Evolutionary conservation across 2,888 invertebrate species (phyloP).

Genomic region (Amiota mariae): DNA sequence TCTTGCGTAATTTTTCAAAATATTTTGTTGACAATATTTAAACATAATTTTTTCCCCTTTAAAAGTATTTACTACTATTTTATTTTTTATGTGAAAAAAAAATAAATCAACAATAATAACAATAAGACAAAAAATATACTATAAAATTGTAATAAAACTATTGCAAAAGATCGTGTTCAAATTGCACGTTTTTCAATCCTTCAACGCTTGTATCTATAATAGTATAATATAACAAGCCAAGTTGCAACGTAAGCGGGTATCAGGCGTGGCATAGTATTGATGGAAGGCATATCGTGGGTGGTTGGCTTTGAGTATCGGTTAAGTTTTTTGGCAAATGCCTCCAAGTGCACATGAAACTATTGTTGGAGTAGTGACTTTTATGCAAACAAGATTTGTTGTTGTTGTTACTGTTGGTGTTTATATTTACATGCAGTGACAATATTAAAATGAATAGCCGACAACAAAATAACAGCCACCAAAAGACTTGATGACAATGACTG

Average conservation of each 20-base stretch:
- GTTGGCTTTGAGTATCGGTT: constrained; percentile 29
- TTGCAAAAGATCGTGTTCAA: constrained; percentile 57
- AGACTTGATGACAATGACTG: neutral
- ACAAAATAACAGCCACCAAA: constrained; percentile 37
- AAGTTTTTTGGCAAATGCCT: constrained; percentile 13
- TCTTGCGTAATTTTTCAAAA: constrained; percentile 48
- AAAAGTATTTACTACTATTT: too few species aligned
- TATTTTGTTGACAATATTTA: too few species aligned
- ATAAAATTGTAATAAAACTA: constrained; percentile 30
- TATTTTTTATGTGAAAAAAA: neutral
- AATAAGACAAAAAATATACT: neutral
- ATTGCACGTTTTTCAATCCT: constrained; percentile 39
- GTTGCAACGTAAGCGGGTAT: constrained; percentile 42
- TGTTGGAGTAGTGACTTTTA: constrained; percentile 38
- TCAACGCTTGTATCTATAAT: constrained; percentile 9
- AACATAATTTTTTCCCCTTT: too few species aligned
- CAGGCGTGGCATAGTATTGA: constrained; percentile 11
- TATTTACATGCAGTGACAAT: constrained; percentile 61
- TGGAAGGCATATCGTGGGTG: constrained; percentile 17
- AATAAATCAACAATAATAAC: neutral
- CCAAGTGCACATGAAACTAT: neutral
- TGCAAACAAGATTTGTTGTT: constrained; percentile 57
- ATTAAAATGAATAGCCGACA: constrained; percentile 57
- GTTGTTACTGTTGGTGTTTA: constrained; percentile 45
- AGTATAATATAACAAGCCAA: constrained; percentile 46